phyloP scores from a whole-genome alignment of 2,888 invertebrate genomes.

The Pterostichus madidus region DNA sequence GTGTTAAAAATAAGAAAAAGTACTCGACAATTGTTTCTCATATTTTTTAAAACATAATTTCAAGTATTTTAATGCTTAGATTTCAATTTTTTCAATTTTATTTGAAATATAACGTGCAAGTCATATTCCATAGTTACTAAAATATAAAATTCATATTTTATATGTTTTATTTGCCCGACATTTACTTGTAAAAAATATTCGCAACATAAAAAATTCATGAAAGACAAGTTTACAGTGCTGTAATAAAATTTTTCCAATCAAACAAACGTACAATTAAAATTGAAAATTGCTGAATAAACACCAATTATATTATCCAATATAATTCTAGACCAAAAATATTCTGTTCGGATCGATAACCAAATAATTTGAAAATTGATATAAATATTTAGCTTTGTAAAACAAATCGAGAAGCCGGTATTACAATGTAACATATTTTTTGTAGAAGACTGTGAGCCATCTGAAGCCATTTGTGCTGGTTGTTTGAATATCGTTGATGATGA shows the following conservation, averaged over 20 bases:
- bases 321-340: neutral
- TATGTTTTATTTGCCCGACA: too few species aligned
- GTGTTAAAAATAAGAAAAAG: neutral
- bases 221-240: too few species aligned
- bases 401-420: constrained; percentile 27
- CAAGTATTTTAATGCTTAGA: too few species aligned
- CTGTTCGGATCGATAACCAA: constrained; percentile 25
- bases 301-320: neutral
- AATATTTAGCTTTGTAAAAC: constrained; percentile 27
- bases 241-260: too few species aligned
- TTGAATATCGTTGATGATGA: constrained; percentile 86
- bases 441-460: constrained; percentile 68
- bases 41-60: too few species aligned
- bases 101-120: too few species aligned
- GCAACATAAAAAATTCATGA: too few species aligned
- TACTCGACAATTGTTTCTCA: too few species aligned
- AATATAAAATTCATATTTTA: too few species aligned
- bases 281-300: neutral
- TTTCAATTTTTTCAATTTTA: too few species aligned
- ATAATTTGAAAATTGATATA: constrained; percentile 44
- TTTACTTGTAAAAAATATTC: too few species aligned
- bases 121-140: too few species aligned
- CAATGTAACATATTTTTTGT: constrained; percentile 41
- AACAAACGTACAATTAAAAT: neutral
- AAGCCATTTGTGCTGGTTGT: constrained; percentile 84